Evolutionary conservation across 2,888 invertebrate species (phyloP).

Genomic region (Ethmia dodecea): DNA sequence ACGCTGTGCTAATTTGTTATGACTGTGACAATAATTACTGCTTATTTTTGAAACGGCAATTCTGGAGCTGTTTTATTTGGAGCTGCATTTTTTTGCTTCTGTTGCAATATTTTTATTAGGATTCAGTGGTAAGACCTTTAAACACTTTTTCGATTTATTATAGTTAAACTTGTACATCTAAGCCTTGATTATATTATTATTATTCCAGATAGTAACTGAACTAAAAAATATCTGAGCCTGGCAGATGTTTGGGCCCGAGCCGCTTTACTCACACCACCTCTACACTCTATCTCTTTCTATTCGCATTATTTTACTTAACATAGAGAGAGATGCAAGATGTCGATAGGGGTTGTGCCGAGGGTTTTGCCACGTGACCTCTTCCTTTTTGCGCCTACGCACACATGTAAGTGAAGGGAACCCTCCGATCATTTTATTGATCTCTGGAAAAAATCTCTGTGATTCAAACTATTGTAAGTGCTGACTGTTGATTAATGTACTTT

Average conservation of each 20-base stretch:
- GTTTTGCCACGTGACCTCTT: constrained; percentile 61
- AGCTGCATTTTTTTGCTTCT: no score
- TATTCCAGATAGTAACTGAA: constrained; percentile 44
- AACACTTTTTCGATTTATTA: no score
- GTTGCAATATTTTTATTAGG: no score
- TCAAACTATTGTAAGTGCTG: constrained; percentile 27
- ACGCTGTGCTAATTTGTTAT: constrained; percentile 14
- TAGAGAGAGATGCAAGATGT: constrained; percentile 36
- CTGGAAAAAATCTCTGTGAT: constrained; percentile 47
- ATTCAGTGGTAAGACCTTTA: no score
- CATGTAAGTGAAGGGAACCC: constrained; percentile 31
- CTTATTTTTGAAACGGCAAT: neutral
- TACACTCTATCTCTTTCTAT: constrained; percentile 23
- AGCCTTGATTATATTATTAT: constrained; percentile 38
- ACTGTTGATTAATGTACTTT: constrained; percentile 22
- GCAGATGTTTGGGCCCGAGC: constrained; percentile 70
- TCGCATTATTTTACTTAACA: constrained; percentile 9
- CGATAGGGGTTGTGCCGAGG: constrained; percentile 64
- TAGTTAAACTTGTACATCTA: no score
- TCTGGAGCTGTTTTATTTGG: no score
- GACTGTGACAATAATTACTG: neutral
- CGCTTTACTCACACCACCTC: constrained; percentile 37
- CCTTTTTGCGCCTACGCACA: constrained; percentile 46
- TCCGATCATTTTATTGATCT: constrained; percentile 65
- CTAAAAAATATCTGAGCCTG: constrained; percentile 55